Evolutionary conservation across 2,113 vertebrate genomes (phyloP).

Genomic region (Osmerus eperlanus): DNA sequence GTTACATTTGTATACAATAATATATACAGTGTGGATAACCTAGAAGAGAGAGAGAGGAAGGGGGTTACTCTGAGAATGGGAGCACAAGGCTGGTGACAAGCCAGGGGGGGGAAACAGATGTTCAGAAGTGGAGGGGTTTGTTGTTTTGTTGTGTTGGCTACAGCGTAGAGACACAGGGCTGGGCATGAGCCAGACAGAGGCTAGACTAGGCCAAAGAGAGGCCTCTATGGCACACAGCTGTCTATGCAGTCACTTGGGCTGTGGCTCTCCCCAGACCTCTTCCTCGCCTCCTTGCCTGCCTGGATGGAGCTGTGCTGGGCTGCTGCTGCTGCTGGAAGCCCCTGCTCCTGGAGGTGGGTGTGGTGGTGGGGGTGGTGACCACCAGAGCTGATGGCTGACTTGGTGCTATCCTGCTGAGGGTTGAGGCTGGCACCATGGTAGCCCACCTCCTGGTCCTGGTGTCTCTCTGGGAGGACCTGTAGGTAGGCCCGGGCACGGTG

Average conservation of each 20-base stretch:
- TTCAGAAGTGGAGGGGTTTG: neutral
- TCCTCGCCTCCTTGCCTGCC: conserved; percentile 82
- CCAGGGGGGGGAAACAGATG: neutral
- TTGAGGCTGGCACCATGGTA: conserved; percentile 28
- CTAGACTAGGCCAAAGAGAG: conserved; percentile 66
- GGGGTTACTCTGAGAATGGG: neutral
- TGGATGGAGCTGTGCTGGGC: conserved; percentile 68
- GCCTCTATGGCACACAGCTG: conserved; percentile 80
- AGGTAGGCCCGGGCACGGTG: conserved; percentile 91
- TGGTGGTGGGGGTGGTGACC: too few relatives aligned
- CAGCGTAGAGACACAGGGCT: neutral
- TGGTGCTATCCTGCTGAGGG: conserved; percentile 57
- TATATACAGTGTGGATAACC: conserved; percentile 60
- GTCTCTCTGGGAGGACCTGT: conserved; percentile 79
- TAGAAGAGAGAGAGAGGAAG: neutral
- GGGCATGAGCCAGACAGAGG: neutral
- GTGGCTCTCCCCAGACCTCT: conserved; percentile 76
- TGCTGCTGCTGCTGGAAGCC: conserved; percentile 15
- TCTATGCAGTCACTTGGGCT: conserved; percentile 71
- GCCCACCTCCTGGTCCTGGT: conserved; percentile 60
- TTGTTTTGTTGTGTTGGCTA: neutral
- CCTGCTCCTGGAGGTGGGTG: too few relatives aligned
- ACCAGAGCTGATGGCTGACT: conserved; percentile 56
- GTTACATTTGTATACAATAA: conserved; percentile 64
- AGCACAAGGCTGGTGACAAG: neutral